Evolutionary conservation across 2,797 vertebrate genomes (phyloP), one percentile per base, ranked within the genome.

Genomic region (Rhadinocentrus ornatus): DNA sequence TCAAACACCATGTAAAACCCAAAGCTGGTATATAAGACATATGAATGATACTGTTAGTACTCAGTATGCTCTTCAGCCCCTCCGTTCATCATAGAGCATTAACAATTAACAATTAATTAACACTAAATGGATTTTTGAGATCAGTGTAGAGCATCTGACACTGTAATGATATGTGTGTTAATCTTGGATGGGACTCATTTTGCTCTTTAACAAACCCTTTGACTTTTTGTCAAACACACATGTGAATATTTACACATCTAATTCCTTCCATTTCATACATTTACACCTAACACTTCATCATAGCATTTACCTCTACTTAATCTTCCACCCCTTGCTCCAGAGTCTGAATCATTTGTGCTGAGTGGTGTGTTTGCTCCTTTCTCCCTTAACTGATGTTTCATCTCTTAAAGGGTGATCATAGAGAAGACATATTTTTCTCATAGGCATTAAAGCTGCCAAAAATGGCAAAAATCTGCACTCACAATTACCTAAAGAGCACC

Each of bases 341-440:
- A 59, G 29, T 58, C 34, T 73, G 8, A 29, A 39, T 71, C 60
- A 63, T 31, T 37, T 31, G 16, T 61, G 54, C 27, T 26, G n/a
- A 26, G 37, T 64, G 22, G 37, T 64, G 22, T 46, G 67, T 56
- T 62, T 75, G 41, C 22, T 27, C 24, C 65, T 44, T 60, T 34
- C 3, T 39, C 27, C 9, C 39, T 18, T 11, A 37, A 24, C 29
- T 68, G 18, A 56, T 54, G 22, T 69, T 77, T 71, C 22, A 15
- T n/a, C 60, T 68, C 34, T 59, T 66, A 37, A 64, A 60, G 31
- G 26, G 56, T 78, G n/a, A 73, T 69, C 60, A 71, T 63, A 34
- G 59, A 76, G 26, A 67, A 75, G 27, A 68, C 44, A 52, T 22
- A 50, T 75, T 62, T 55, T 58, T 26, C 31, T 61, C 27, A 53